Evolutionary conservation across 2,888 invertebrate species (phyloP).

Genomic region (Archips crataeganus): DNA sequence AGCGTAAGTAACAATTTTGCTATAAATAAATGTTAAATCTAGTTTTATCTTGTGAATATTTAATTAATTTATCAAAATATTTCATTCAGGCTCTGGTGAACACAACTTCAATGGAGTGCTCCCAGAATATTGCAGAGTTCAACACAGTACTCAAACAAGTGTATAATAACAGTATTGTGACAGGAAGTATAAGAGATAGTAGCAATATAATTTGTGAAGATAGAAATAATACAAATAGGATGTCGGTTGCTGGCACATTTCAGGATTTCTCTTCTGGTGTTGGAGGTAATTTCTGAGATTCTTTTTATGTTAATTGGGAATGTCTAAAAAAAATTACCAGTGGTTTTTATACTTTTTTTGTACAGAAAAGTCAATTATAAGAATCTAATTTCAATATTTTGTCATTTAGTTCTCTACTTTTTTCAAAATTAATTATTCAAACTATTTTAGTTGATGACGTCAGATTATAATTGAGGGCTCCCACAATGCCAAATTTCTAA

Average conservation of each 20-base stretch:
- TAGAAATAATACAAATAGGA: slow-evolving; percentile 48
- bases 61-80: not conserved
- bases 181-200: slow-evolving; percentile 22
- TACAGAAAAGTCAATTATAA: too few species aligned
- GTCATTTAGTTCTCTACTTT: too few species aligned
- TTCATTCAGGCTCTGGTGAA: slow-evolving; percentile 17
- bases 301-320: not conserved
- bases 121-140: slow-evolving; percentile 36
- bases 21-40: not conserved
- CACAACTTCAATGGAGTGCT: slow-evolving; percentile 21
- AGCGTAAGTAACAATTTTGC: slow-evolving; percentile 15
- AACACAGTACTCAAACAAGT: slow-evolving; percentile 37
- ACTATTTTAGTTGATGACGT: too few species aligned
- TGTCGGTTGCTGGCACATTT: slow-evolving; percentile 59
- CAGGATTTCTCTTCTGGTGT: slow-evolving; percentile 69
- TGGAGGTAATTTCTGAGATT: slow-evolving; percentile 53
- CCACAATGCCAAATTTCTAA: too few species aligned
- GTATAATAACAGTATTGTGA: slow-evolving; percentile 41
- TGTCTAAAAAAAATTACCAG: too few species aligned
- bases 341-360: too few species aligned
- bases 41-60: not conserved
- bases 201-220: slow-evolving; percentile 42
- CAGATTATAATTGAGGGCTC: too few species aligned
- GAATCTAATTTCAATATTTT: too few species aligned
- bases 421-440: too few species aligned